These are phyloP conservation scores for Lordiphosa collinella DNA, from an alignment of 1,140 invertebrate genomes.

Conservation along the genomic window DNA sequence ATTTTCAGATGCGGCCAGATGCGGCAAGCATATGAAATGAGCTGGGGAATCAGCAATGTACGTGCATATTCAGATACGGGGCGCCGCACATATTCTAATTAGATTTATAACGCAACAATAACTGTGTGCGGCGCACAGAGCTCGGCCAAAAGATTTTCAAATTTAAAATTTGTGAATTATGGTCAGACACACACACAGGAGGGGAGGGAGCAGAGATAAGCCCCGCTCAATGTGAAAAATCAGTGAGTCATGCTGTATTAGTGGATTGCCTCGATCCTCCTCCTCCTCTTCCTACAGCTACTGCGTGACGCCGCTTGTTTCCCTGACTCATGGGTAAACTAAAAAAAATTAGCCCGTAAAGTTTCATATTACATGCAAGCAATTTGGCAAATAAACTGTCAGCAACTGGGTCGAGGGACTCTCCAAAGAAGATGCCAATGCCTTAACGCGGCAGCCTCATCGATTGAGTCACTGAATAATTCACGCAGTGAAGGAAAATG, in stretches of 20 bases:
- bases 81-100: conserved; percentile 66
- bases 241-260: conserved; percentile 59
- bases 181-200: conserved; percentile 23
- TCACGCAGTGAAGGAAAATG: conserved; percentile 45
- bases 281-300: too few relatives aligned
- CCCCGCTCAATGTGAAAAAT: conserved; percentile 23
- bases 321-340: too few relatives aligned
- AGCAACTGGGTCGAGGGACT: conserved; percentile 36
- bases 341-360: conserved; percentile 68
- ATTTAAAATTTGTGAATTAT: conserved; percentile 68
- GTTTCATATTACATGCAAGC: conserved; percentile 72
- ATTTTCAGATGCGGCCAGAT: conserved; percentile 72
- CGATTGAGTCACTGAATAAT: conserved; percentile 64
- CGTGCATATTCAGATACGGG: conserved; percentile 44
- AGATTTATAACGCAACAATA: conserved; percentile 71
- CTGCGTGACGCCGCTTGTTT: too few relatives aligned
- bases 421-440: conserved; percentile 39
- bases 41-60: conserved; percentile 34
- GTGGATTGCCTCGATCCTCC: conserved; percentile 17
- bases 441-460: conserved; percentile 34
- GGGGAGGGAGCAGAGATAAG: conserved; percentile 21
- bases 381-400: conserved; percentile 77
- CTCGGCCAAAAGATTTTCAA: conserved; percentile 39
- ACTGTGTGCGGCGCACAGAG: conserved; percentile 15
- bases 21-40: conserved; percentile 74